These are phyloP conservation scores for Papilio protenor DNA, from an alignment of 2,888 invertebrate species.

Conservation along the genomic window DNA sequence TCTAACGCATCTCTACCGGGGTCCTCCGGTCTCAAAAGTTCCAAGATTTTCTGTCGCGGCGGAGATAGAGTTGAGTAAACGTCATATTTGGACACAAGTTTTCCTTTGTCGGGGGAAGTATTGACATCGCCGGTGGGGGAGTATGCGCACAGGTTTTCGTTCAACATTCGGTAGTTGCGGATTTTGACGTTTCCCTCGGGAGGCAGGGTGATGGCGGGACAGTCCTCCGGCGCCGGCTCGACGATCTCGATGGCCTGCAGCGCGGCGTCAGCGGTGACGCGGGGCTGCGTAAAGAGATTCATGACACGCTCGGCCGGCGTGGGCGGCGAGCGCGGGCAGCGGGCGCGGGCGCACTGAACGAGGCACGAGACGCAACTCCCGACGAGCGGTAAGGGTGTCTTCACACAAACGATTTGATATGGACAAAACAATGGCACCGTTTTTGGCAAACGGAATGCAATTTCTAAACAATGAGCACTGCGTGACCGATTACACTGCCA, in stretches of 20 bases:
- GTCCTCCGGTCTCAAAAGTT: slow-evolving; percentile 72
- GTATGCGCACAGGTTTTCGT: slow-evolving; percentile 71
- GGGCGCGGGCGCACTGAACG: slow-evolving; percentile 59
- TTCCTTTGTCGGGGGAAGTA: slow-evolving; percentile 68
- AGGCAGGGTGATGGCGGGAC: slow-evolving; percentile 60
- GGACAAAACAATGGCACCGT: not conserved
- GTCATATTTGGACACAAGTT: slow-evolving; percentile 72
- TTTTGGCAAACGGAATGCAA: not conserved
- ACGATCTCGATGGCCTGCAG: slow-evolving; percentile 64
- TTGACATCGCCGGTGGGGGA: slow-evolving; percentile 72
- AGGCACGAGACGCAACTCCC: slow-evolving; percentile 54
- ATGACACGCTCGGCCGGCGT: slow-evolving; percentile 60
- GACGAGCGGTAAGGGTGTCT: slow-evolving; percentile 37
- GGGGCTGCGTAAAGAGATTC: slow-evolving; percentile 55
- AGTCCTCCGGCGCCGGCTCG: slow-evolving; percentile 65
- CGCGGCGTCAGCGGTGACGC: slow-evolving; percentile 51
- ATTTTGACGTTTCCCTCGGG: slow-evolving; percentile 74
- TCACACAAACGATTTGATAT: slow-evolving; percentile 24
- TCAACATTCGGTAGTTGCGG: slow-evolving; percentile 70
- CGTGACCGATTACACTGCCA: slow-evolving; percentile 20
- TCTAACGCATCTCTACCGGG: slow-evolving; percentile 74
- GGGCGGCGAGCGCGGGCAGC: slow-evolving; percentile 51
- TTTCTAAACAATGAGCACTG: slow-evolving; percentile 1
- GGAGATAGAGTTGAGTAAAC: slow-evolving; percentile 67
- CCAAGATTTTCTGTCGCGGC: slow-evolving; percentile 71